Base-by-base conservation (phyloP, 1,140 invertebrate genomes). In the Diploscapter pachys region DNA sequence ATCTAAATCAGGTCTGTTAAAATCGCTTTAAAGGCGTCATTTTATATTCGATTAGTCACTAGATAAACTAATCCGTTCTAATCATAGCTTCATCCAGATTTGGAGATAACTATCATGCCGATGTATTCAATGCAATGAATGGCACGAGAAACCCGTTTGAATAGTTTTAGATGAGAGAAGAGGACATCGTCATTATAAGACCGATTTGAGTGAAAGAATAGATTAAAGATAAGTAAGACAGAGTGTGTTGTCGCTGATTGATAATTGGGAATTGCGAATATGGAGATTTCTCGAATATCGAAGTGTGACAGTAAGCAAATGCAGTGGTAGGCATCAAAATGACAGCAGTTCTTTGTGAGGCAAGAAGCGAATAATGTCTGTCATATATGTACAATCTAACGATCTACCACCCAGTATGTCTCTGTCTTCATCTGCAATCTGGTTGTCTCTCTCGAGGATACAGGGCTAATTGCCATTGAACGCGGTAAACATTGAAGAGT, bases 1-100 rank as follows among this genome's bases (percentile, higher is more conserved):
- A 71, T 48, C 63, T 76, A 49, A 76, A 76, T 56, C 52, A 72
- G 72, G 75, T 76, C n/a, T 65, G 73, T 65, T 63, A 6, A 5
- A 13, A 2, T 2, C 52, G 13, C 2, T 69, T 53, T 50, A 48
- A 49, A 11, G n/a, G 4, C 50, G 50, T 50, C 6, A 69, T 69
- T 50, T 13, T 50, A 2, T 48, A 48, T 13, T 2, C 63, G 13
- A 48, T 64, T 9, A 13, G 57, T 13, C 57, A 11, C 63, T 5
- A 9, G 31, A 31, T 31, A 31, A 31, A 31, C 31, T 31, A 31
- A 31, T 31, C 31, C 31, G 31, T 31, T 31, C 31, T 31, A 31
- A 31, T 31, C 31, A 31, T 31, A 31, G 31, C 31, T 31, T 31
- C 31, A 31, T 31, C 31, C 31, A 31, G 31, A 31, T 31, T 31